Conservation (phyloP, 2,888 invertebrate genomes). For the Torymus tubicola region DNA sequence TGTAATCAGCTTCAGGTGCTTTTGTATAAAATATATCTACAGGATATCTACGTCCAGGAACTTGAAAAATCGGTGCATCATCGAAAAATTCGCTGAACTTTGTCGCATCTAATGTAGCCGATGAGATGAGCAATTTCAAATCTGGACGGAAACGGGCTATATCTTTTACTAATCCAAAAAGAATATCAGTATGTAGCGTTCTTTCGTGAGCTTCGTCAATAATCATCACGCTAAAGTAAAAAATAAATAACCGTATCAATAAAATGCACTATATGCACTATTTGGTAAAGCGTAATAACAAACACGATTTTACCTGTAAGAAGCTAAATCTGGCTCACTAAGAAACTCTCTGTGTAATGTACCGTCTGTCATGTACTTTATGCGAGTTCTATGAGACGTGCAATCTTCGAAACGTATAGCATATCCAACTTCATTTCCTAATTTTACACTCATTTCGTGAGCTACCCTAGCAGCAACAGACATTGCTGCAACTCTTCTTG, state of each 20-base stretch:
- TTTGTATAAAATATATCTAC: slow-evolving; percentile 99
- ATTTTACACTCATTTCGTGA: slow-evolving; percentile 97
- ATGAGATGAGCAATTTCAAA: slow-evolving; percentile 96
- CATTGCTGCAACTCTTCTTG: slow-evolving; percentile 99
- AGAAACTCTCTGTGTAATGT: slow-evolving; percentile 97
- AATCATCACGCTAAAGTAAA: slow-evolving; percentile 90
- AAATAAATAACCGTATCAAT: slow-evolving; percentile 5
- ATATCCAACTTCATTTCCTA: slow-evolving; percentile 94
- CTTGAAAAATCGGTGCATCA: slow-evolving; percentile 97
- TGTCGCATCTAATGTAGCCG: slow-evolving; percentile 97
- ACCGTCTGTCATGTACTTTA: slow-evolving; percentile 99
- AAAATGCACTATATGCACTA: no score
- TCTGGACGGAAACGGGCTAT: slow-evolving; percentile 95
- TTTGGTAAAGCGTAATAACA: background rate
- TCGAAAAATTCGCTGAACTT: slow-evolving; percentile 99
- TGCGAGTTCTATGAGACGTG: slow-evolving; percentile 95
- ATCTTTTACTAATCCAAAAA: slow-evolving; percentile 98
- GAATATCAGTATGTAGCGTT: slow-evolving; percentile 97
- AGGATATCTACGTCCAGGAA: slow-evolving; percentile 97
- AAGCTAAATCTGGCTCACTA: slow-evolving; percentile 95
- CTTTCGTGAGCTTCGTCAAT: slow-evolving; percentile 99
- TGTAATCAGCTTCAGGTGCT: slow-evolving; percentile 99
- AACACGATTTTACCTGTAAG: slow-evolving; percentile 81
- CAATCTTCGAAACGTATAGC: slow-evolving; percentile 99
- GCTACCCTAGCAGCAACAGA: slow-evolving; percentile 99